Base-by-base conservation (phyloP, 2,888 invertebrate species). In the Pristionchus japonicus region DNA sequence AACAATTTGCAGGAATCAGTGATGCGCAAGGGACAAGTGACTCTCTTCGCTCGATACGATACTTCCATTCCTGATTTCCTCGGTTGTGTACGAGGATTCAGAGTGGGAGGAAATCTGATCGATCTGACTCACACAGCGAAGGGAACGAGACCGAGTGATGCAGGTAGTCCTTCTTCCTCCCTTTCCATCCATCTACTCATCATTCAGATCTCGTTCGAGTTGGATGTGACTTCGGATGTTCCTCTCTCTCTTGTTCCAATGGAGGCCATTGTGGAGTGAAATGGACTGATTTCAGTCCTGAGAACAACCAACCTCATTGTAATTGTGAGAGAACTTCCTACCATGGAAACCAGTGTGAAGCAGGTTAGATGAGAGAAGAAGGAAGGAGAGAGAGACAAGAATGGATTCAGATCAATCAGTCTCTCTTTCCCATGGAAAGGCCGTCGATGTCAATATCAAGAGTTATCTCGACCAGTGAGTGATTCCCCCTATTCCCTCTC, bases 251-350 rank as follows among this genome's bases (percentile, higher is more conserved):
- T n/a, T 93, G 93, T 88, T 52, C 90, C 15, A 92, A 93, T 85
- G 92, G 93, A 6, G 93, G 93, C 1, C 93, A 93, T 85, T 93
- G 93, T 70, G 89, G 92, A 1, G 92, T 92, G 23, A 91, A 89
- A n/a, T 93, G 93, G 93, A 89, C 88, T 23, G 91, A 92, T 87
- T 90, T 64, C 64, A 23, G 89, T 77, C 91, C 91, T 77, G 92
- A 92, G 47, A 89, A 88, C 31, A 85, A 82, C n/a, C 20, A 82
- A 43, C 27, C 82, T 9, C 49, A 43, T 11, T 93, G 93, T 85
- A 92, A 93, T 87, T 93, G 93, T 85, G 89, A 90, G 15, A 88
- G 92, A 49, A 93, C 93, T 27, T 92, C 92, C 80, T 93, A 93
- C 88, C 64, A 88, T 20, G 93, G 93, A 23, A 77, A 89, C 13